phyloP scores from a whole-genome alignment of 2,888 invertebrate genomes.

The Harpalus rubripes region DNA sequence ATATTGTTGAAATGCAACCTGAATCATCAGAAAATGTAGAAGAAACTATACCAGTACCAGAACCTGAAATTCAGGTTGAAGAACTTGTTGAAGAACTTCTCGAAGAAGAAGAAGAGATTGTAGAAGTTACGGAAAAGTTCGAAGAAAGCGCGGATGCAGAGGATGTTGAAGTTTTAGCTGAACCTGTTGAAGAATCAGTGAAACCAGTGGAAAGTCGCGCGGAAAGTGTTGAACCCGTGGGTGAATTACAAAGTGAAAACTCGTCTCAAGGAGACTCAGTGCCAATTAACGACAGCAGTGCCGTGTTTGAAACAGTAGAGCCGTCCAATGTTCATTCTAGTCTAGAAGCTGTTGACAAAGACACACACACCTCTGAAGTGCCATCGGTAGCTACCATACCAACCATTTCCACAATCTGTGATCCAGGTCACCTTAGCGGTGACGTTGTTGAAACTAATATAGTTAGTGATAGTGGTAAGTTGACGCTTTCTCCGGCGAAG shows the following conservation, averaged over 20 bases:
- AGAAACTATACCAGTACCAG: conserved; percentile 71
- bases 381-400: conserved; percentile 81
- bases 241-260: conserved; percentile 56
- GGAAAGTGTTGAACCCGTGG: conserved; percentile 52
- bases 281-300: conserved; percentile 77
- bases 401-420: conserved; percentile 87
- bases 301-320: conserved; percentile 78
- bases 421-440: conserved; percentile 81
- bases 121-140: conserved; percentile 70
- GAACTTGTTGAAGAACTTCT: conserved; percentile 71
- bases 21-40: conserved; percentile 74
- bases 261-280: conserved; percentile 71
- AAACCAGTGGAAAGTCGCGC: conserved; percentile 23
- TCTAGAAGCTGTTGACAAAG: conserved; percentile 71
- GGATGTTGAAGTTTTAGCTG: conserved; percentile 68
- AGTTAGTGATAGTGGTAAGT: conserved; percentile 70
- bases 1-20: conserved; percentile 73
- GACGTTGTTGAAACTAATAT: conserved; percentile 71
- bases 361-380: conserved; percentile 72
- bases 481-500: conserved; percentile 70
- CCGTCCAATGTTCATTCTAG: conserved; percentile 78
- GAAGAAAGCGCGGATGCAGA: conserved; percentile 53
- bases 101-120: conserved; percentile 70
- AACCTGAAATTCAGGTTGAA: conserved; percentile 72
- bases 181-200: conserved; percentile 69